These are phyloP conservation scores for Elysia crispata DNA, from an alignment of 2,888 invertebrate genomes.

Conservation along the genomic window DNA sequence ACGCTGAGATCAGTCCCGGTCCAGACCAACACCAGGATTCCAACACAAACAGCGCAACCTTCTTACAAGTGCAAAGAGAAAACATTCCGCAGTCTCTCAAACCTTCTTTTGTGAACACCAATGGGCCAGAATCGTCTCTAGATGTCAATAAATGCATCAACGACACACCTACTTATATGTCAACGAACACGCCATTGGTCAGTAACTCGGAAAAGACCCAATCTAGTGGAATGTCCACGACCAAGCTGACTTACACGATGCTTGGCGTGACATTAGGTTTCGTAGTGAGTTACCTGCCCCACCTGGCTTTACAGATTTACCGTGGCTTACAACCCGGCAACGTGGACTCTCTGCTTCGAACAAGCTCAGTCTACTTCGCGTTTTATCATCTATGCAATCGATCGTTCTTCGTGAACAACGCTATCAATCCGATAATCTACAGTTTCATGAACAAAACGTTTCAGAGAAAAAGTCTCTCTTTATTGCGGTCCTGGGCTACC, in stretches of 20 bases:
- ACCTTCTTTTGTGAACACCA: not conserved
- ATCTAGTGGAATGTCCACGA: not conserved
- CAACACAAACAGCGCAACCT: not conserved
- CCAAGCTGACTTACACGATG: slow-evolving; percentile 41
- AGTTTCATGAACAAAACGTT: slow-evolving; percentile 43
- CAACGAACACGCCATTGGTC: too few relatives aligned
- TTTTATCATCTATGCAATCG: slow-evolving; percentile 27
- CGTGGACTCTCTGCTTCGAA: not conserved
- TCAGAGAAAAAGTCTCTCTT: not conserved
- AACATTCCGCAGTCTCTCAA: not conserved
- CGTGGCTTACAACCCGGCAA: not conserved
- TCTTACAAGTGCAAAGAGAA: not conserved
- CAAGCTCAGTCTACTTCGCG: slow-evolving; percentile 5
- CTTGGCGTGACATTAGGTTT: slow-evolving; percentile 35
- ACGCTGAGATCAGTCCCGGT: not conserved
- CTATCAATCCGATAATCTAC: slow-evolving; percentile 46
- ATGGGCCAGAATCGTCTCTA: slow-evolving; percentile 2
- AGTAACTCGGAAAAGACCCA: too few relatives aligned
- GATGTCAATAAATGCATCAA: slow-evolving; percentile 12
- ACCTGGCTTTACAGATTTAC: slow-evolving; percentile 31
- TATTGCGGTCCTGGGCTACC: too few relatives aligned
- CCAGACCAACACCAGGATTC: not conserved
- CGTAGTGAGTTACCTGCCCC: slow-evolving; percentile 44
- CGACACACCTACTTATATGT: too few relatives aligned
- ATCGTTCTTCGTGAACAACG: slow-evolving; percentile 45